Conservation (phyloP, 2,797 vertebrate species). For the Bovichtus variegatus region DNA sequence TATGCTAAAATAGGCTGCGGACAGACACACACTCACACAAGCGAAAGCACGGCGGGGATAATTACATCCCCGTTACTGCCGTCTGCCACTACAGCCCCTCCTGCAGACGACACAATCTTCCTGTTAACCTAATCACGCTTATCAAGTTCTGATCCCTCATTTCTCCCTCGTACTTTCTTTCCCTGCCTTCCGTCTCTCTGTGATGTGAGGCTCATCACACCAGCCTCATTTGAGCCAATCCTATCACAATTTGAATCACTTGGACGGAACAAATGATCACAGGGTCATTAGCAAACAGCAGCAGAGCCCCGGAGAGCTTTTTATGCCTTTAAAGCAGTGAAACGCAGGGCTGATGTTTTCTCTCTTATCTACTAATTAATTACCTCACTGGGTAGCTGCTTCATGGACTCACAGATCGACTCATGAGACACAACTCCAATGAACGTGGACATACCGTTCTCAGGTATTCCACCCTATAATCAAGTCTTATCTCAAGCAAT, state of each 20-base stretch:
- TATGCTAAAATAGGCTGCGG: neutral
- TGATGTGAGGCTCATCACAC: constrained; percentile 10
- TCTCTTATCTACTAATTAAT: constrained; percentile 16
- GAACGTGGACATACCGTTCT: neutral
- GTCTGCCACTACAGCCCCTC: neutral
- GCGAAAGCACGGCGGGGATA: neutral
- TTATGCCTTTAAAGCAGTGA: constrained; percentile 19
- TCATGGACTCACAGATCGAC: neutral
- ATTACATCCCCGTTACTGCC: neutral
- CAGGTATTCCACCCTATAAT: neutral
- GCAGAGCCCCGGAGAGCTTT: neutral
- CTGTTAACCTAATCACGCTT: constrained; percentile 4
- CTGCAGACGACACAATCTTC: constrained; percentile 1
- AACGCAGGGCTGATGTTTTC: neutral
- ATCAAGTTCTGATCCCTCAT: neutral
- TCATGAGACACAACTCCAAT: neutral
- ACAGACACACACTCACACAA: neutral
- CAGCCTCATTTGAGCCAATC: constrained; percentile 21
- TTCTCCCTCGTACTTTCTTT: neutral
- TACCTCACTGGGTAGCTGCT: neutral
- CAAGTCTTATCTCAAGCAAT: neutral
- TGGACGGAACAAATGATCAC: constrained; percentile 25
- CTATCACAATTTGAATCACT: constrained; percentile 3
- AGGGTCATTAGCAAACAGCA: constrained; percentile 34
- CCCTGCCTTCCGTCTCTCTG: neutral